Conservation (phyloP, 64 coral and sea anemone genomes). For the Hydrozoanthus tunicans region DNA sequence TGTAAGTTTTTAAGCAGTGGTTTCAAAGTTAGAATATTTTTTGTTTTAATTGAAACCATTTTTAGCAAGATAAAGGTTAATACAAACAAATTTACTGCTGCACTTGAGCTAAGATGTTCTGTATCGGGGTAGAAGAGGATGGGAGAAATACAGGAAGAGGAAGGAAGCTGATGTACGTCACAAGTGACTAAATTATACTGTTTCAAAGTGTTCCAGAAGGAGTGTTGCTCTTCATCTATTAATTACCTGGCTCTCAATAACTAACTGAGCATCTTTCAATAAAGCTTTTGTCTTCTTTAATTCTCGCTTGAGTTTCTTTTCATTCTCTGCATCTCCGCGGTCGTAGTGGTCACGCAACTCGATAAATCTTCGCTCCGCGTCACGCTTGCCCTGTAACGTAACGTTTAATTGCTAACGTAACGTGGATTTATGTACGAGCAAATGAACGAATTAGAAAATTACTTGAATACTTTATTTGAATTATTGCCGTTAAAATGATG, state of each 20-base stretch:
- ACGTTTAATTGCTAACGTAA: constrained; percentile 46
- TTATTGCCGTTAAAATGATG: neutral
- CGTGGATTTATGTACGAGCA: neutral
- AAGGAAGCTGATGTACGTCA: no score
- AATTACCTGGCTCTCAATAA: constrained; percentile 82
- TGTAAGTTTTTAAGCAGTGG: no score
- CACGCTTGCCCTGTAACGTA: constrained; percentile 81
- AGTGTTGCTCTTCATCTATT: neutral
- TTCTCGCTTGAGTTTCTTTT: constrained; percentile 78
- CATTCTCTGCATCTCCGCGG: constrained; percentile 77
- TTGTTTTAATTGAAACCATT: no score
- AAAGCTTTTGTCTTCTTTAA: constrained; percentile 97
- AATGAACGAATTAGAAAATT: neutral
- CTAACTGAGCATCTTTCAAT: constrained; percentile 87
- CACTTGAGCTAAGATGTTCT: no score
- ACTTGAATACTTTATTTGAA: neutral
- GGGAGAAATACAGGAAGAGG: no score
- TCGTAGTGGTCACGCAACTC: constrained; percentile 86
- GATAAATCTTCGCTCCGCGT: constrained; percentile 73
- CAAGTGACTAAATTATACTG: no score
- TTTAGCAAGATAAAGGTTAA: no score
- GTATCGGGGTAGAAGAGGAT: no score
- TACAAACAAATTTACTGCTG: no score
- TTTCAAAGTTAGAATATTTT: no score
- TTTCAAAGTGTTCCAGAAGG: no score